A percentile compares a stretch with the other conserved stretches of the same genome.
Evolutionary conservation across 2,797 vertebrate genomes (phyloP).

Genomic region (Sebastes elongatus): DNA sequence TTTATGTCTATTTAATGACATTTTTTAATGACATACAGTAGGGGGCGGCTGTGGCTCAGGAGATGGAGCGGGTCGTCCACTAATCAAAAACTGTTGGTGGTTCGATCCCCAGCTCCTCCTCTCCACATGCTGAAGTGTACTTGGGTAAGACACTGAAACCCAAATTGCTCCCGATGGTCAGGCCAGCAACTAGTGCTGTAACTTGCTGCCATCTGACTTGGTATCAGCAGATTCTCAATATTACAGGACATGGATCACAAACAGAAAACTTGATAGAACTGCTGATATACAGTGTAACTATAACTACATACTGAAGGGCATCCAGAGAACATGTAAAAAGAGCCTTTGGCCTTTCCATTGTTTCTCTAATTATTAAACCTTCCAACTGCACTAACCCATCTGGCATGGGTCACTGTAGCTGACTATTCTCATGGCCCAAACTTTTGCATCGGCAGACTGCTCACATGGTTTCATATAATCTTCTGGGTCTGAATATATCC

Average conservation of each 20-base stretch:
- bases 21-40: neutral
- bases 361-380: conserved; percentile 26
- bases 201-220: neutral
- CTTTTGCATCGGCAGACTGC: conserved; percentile 4
- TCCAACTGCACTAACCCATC: conserved; percentile 15
- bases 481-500: conserved; percentile 15
- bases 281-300: neutral
- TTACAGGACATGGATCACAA: neutral
- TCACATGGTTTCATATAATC: conserved; percentile 23
- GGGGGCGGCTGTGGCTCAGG: neutral
- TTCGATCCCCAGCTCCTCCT: neutral
- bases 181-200: neutral
- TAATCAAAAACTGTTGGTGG: neutral
- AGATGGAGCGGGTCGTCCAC: neutral
- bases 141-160: neutral
- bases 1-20: neutral
- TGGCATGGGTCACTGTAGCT: conserved; percentile 20
- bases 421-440: conserved; percentile 5
- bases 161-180: neutral
- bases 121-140: neutral
- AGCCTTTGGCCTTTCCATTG: conserved; percentile 28
- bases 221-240: neutral
- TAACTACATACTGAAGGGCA: neutral
- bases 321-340: neutral
- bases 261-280: neutral